Evolutionary conservation across 2,113 vertebrate genomes (phyloP).

Genomic region (Cricetomys ansorgei): DNA sequence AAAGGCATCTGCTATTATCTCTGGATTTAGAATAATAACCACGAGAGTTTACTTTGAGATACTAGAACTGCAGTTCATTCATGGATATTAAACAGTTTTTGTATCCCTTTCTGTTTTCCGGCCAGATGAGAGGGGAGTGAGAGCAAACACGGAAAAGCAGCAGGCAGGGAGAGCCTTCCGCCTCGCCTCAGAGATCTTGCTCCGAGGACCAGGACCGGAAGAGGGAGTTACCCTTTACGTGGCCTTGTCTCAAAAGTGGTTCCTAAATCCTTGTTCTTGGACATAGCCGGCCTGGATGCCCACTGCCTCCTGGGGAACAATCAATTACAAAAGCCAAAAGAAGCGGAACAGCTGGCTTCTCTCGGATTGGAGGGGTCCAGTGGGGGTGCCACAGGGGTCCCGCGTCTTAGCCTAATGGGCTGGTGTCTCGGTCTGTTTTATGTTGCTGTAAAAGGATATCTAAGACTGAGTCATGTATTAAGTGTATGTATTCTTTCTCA

Average conservation of each 20-base stretch:
- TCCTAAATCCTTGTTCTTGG: conserved; percentile 28
- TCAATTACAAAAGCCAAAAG: conserved; percentile 24
- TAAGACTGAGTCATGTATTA: neutral
- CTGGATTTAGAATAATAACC: conserved; percentile 39
- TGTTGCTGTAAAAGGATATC: neutral
- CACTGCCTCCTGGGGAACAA: neutral
- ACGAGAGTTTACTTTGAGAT: conserved; percentile 23
- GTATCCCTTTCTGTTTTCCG: neutral
- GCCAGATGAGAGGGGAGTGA: neutral
- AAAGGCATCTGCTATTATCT: conserved; percentile 57
- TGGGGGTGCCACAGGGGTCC: neutral
- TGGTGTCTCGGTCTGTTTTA: neutral
- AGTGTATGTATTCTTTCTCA: neutral
- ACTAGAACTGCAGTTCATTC: conserved; percentile 23
- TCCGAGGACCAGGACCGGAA: neutral
- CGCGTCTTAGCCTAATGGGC: neutral
- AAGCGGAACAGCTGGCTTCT: neutral
- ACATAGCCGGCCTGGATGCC: neutral
- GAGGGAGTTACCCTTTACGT: neutral
- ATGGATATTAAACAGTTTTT: conserved; percentile 1
- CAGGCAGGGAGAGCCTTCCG: neutral
- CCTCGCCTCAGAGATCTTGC: neutral
- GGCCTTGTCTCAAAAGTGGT: conserved; percentile 19
- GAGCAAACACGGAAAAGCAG: neutral
- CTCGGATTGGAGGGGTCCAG: neutral